phyloP scores from a whole-genome alignment of 2,888 invertebrate species.

The Aleiodes testaceus region DNA sequence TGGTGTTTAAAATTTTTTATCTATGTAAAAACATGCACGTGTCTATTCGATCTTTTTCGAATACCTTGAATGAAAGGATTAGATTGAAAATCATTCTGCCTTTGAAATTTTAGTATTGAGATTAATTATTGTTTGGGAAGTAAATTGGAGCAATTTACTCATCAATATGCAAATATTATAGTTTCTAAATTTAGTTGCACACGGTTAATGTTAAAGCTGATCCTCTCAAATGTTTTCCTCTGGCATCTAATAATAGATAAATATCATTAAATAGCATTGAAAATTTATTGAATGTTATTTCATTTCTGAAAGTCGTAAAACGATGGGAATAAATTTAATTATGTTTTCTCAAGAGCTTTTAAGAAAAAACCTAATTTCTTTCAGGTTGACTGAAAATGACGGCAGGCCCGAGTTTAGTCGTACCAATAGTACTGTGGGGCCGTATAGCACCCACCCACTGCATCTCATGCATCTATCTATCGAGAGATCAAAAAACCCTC shows the following conservation, averaged over 20 bases:
- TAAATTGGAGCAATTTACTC: too few relatives aligned
- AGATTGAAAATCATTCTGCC: too few relatives aligned
- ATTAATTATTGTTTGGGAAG: too few relatives aligned
- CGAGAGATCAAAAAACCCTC: conserved; percentile 92
- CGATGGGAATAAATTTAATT: not conserved
- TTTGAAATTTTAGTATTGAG: too few relatives aligned
- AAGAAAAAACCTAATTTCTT: conserved; percentile 9
- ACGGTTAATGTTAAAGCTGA: conserved; percentile 1
- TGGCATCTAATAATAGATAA: conserved; percentile 5
- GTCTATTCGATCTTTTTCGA: too few relatives aligned
- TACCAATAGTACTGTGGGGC: conserved; percentile 98
- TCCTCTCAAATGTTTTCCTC: conserved; percentile 18
- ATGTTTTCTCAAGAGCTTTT: not conserved
- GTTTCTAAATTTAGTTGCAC: not conserved
- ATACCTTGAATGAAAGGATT: too few relatives aligned
- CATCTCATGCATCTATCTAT: conserved; percentile 93
- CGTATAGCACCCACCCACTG: conserved; percentile 97
- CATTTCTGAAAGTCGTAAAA: not conserved
- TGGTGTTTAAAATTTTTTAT: not conserved
- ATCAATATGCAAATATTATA: conserved; percentile 1
- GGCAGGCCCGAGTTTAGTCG: conserved; percentile 92
- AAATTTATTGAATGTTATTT: conserved; percentile 2
- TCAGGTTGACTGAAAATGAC: conserved; percentile 73
- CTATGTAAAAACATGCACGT: too few relatives aligned
- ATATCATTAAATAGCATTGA: not conserved